Percentiles rank a stretch among this genome's conserved stretches.
phyloP scores from a whole-genome alignment of 2,888 invertebrate species.

The Lasioglossum villosulum region DNA sequence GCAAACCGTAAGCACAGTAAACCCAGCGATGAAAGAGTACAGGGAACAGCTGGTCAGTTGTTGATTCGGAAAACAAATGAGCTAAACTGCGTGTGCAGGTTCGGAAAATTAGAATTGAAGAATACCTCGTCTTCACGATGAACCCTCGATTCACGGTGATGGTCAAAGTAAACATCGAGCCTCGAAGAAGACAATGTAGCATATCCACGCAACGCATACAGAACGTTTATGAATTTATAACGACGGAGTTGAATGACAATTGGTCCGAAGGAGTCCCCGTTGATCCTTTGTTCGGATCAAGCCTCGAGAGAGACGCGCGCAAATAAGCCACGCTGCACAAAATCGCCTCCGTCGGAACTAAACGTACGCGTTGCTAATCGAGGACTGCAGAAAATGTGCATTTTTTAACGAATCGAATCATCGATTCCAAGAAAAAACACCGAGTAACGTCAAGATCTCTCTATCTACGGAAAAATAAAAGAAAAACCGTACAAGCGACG shows the following conservation, averaged over 20 bases:
- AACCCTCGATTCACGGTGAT: background rate
- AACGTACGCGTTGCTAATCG: background rate
- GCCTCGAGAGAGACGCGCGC: background rate
- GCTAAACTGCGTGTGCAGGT: background rate
- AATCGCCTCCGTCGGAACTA: background rate
- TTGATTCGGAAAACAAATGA: background rate
- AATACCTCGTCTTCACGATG: slow-evolving; percentile 6
- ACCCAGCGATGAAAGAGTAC: background rate
- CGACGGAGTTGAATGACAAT: slow-evolving; percentile 6
- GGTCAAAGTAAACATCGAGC: background rate
- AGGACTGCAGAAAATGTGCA: background rate
- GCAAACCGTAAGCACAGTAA: background rate
- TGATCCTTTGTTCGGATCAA: background rate
- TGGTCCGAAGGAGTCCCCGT: background rate
- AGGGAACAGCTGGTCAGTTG: background rate
- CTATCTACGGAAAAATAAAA: background rate
- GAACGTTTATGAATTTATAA: background rate
- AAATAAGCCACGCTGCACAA: background rate
- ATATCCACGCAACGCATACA: slow-evolving; percentile 3
- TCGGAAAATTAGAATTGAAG: background rate
- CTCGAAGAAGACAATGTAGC: background rate
- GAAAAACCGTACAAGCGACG: background rate
- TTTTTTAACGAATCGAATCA: background rate
- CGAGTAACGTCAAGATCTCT: background rate
- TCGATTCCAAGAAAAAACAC: background rate